These are phyloP conservation scores for Penaeus japonicus DNA, from an alignment of 1,140 invertebrate species.

Conservation along the genomic window DNA sequence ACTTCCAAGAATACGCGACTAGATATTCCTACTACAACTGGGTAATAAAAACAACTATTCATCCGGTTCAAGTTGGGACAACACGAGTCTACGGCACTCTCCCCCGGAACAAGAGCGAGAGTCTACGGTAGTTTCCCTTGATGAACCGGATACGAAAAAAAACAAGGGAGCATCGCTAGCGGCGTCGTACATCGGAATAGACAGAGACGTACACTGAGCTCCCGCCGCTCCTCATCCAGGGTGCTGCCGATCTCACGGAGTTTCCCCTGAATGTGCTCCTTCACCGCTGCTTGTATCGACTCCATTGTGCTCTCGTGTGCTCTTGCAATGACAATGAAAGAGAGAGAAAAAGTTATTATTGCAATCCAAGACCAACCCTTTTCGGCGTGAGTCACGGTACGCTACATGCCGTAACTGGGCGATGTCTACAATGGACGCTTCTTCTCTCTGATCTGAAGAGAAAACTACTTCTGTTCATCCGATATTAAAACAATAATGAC, in stretches of 20 bases:
- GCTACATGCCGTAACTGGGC: too few species aligned
- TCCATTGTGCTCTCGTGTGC: slow-evolving; percentile 36
- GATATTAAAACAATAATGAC: neutral
- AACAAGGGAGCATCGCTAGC: too few species aligned
- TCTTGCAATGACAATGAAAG: slow-evolving; percentile 26
- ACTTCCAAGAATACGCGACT: too few species aligned
- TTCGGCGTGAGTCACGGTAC: neutral
- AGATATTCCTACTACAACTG: too few species aligned
- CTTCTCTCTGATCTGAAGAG: neutral
- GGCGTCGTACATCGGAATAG: too few species aligned
- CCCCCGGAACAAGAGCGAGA: too few species aligned
- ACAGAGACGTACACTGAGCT: slow-evolving; percentile 49
- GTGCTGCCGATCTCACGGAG: slow-evolving; percentile 51
- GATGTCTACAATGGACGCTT: neutral
- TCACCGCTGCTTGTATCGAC: slow-evolving; percentile 48
- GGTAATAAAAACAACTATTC: too few species aligned
- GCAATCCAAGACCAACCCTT: neutral
- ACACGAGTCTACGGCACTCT: too few species aligned
- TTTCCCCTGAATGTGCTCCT: slow-evolving; percentile 50
- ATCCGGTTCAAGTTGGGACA: too few species aligned
- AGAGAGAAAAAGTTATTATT: neutral
- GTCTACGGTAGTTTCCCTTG: too few species aligned
- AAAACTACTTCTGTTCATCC: neutral
- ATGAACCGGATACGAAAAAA: too few species aligned
- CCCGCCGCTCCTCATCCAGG: slow-evolving; percentile 42